Evolutionary conservation across 2,113 vertebrate genomes (phyloP).

Genomic region (Sturnira hondurensis): DNA sequence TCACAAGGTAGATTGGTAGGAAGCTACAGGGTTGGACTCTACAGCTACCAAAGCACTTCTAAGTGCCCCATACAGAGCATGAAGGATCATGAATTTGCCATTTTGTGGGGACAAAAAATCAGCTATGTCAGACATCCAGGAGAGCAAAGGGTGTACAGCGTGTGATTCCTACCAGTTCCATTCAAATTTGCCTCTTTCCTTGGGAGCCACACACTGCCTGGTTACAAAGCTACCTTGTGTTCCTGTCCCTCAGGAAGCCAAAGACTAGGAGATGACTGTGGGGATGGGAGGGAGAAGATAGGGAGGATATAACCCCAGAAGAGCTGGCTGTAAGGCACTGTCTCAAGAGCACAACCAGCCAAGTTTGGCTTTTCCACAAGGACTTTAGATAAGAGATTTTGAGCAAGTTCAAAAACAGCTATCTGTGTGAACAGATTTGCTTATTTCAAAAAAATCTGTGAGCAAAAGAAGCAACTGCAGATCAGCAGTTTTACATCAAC

Average conservation of each 20-base stretch:
- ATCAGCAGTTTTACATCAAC: neutral
- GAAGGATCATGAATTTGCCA: fast-evolving
- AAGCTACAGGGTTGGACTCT: neutral
- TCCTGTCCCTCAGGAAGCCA: neutral
- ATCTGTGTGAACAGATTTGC: neutral
- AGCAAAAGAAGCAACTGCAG: neutral
- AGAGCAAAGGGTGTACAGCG: neutral
- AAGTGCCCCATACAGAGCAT: fast-evolving
- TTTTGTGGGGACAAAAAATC: neutral
- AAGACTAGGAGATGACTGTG: neutral
- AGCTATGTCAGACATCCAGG: neutral
- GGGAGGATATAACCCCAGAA: neutral
- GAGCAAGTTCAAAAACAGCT: constrained; percentile 23
- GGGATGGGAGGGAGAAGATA: neutral
- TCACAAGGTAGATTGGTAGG: neutral
- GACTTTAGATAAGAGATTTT: neutral
- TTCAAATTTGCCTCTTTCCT: neutral
- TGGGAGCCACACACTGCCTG: neutral
- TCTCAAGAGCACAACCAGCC: neutral
- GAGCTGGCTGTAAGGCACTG: neutral
- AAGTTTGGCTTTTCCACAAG: neutral
- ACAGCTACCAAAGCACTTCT: neutral
- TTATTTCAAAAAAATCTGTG: neutral
- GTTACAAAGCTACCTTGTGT: constrained; percentile 47
- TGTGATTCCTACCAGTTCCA: neutral